Percentiles rank a stretch among this genome's conserved stretches.
Conservation (phyloP, 2,888 invertebrate genomes). For the Orthosia gothica region DNA sequence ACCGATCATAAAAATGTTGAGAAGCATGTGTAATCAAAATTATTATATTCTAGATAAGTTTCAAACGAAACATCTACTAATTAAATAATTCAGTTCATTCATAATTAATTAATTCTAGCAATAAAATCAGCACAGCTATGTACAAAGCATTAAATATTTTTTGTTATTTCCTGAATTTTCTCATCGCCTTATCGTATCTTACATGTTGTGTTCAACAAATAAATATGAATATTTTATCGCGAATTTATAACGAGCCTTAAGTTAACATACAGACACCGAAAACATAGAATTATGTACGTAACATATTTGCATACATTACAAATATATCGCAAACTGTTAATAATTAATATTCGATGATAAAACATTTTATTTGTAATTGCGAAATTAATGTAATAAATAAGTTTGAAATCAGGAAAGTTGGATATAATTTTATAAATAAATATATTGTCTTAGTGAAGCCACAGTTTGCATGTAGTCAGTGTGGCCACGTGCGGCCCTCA, state of each 20-base stretch:
- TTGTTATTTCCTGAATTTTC: constrained; percentile 71
- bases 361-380: constrained; percentile 55
- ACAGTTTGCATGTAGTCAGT: constrained; percentile 49
- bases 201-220: constrained; percentile 72
- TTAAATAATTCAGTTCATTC: constrained; percentile 75
- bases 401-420: constrained; percentile 37
- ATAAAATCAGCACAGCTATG: constrained; percentile 73
- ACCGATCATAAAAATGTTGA: constrained; percentile 56
- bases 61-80: constrained; percentile 70
- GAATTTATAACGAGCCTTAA: constrained; percentile 69
- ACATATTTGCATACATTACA: constrained; percentile 61
- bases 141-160: constrained; percentile 79
- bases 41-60: constrained; percentile 62
- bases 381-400: constrained; percentile 57
- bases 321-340: constrained; percentile 61
- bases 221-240: constrained; percentile 74
- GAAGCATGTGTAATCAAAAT: constrained; percentile 65
- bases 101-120: constrained; percentile 72
- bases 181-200: constrained; percentile 62
- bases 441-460: constrained; percentile 54
- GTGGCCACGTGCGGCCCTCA: constrained; percentile 72
- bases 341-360: constrained; percentile 61
- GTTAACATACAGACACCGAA: constrained; percentile 71
- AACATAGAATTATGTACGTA: constrained; percentile 72
- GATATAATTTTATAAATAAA: constrained; percentile 54